Percentiles rank a stretch among this genome's conserved stretches.
Evolutionary conservation across 2,797 vertebrate genomes (phyloP).

Genomic region (Perdix hodgsoniae): DNA sequence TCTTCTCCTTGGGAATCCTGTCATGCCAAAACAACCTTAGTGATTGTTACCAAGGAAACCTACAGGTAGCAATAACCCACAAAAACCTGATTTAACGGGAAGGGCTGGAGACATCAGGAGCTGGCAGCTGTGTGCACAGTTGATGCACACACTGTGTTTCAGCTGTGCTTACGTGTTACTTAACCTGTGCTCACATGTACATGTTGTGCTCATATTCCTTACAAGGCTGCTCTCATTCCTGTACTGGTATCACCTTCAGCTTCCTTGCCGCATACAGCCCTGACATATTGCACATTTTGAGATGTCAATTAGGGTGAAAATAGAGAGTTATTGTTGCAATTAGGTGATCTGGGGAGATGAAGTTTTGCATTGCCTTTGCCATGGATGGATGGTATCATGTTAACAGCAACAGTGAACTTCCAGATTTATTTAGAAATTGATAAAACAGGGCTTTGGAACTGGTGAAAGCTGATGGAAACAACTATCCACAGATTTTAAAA

Average conservation of each 20-base stretch:
- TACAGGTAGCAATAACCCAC: neutral
- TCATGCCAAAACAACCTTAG: neutral
- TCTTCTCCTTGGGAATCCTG: neutral
- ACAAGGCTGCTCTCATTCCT: neutral
- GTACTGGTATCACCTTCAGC: neutral
- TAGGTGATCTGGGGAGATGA: neutral
- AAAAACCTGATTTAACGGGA: neutral
- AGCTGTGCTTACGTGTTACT: neutral
- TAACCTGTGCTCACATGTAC: accelerated
- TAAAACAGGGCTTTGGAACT: neutral
- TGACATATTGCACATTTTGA: neutral
- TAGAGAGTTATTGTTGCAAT: neutral
- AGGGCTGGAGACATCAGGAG: neutral
- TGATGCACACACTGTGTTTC: neutral
- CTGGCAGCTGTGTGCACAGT: accelerated
- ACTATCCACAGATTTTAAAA: neutral
- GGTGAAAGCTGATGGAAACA: neutral
- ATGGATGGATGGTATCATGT: neutral
- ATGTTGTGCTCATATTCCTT: neutral
- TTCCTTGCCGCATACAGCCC: neutral
- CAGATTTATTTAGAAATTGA: neutral
- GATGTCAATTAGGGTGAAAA: neutral
- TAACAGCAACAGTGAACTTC: neutral
- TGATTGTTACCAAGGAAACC: neutral
- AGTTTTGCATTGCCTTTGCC: neutral